These are phyloP conservation scores for Porites lutea DNA, from an alignment of 64 coral and sea anemone species.

Conservation along the genomic window DNA sequence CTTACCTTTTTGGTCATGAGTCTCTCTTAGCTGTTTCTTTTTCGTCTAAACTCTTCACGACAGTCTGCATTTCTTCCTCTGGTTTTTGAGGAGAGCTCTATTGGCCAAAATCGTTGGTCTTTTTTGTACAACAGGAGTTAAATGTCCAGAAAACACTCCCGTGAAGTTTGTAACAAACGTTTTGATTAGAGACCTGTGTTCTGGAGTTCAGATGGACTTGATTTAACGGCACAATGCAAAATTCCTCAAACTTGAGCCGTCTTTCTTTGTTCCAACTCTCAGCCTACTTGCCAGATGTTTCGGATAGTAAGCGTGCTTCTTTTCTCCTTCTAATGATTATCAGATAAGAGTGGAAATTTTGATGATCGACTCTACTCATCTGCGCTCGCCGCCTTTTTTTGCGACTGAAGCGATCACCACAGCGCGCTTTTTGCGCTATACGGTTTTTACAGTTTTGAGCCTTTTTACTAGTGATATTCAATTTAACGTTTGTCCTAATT, in stretches of 20 bases:
- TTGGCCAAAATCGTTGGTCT: too few relatives aligned
- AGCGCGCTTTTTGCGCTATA: neutral
- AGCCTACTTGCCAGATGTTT: neutral
- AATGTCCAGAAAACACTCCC: too few relatives aligned
- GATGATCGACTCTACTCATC: neutral
- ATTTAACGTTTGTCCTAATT: neutral
- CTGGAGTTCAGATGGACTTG: neutral
- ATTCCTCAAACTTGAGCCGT: neutral
- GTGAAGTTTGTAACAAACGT: too few relatives aligned
- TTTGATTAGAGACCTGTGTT: too few relatives aligned
- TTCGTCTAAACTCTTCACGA: too few relatives aligned
- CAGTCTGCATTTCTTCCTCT: too few relatives aligned
- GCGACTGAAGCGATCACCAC: neutral
- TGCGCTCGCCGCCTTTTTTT: neutral
- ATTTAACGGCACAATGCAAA: neutral
- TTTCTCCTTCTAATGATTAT: neutral
- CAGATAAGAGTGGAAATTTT: slow-evolving; percentile 5
- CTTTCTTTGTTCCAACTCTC: neutral
- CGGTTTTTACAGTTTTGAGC: neutral
- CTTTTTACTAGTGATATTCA: neutral
- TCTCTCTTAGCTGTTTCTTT: too few relatives aligned
- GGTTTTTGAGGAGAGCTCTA: too few relatives aligned
- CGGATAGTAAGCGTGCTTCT: neutral
- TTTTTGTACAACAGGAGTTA: too few relatives aligned
- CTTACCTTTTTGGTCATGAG: too few relatives aligned